These are phyloP conservation scores for Nixonia krombeini DNA, from an alignment of 1,140 invertebrate species.

Conservation along the genomic window DNA sequence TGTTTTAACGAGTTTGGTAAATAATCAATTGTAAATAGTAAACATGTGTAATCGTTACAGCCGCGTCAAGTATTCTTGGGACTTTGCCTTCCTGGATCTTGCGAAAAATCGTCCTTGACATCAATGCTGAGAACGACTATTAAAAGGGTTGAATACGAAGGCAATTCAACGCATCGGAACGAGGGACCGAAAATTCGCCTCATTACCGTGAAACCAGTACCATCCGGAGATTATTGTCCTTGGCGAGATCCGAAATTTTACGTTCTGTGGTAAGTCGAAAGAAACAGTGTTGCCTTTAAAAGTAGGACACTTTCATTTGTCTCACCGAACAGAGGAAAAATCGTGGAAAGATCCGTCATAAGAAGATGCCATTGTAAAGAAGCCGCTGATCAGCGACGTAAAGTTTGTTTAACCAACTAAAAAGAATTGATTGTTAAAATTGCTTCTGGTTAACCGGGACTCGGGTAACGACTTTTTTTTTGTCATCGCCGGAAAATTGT, in stretches of 20 bases:
- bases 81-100: constrained; percentile 81
- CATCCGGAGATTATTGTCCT: constrained; percentile 77
- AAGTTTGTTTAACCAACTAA: no score
- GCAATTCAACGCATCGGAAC: constrained; percentile 62
- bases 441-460: no score
- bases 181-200: constrained; percentile 68
- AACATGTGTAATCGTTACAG: constrained; percentile 66
- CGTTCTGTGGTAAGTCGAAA: constrained; percentile 78
- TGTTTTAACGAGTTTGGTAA: no score
- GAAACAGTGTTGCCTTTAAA: no score
- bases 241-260: constrained; percentile 80
- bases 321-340: no score
- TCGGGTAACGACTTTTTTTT: no score
- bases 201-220: constrained; percentile 78
- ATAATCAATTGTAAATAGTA: no score
- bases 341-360: no score
- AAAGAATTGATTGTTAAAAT: no score
- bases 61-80: constrained; percentile 78
- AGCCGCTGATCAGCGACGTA: no score
- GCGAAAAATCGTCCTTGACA: constrained; percentile 75
- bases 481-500: constrained; percentile 9
- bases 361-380: no score
- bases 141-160: constrained; percentile 68
- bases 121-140: constrained; percentile 73
- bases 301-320: no score